Evolutionary conservation across 2,888 invertebrate genomes (phyloP).

Genomic region (Acleris sparsana): DNA sequence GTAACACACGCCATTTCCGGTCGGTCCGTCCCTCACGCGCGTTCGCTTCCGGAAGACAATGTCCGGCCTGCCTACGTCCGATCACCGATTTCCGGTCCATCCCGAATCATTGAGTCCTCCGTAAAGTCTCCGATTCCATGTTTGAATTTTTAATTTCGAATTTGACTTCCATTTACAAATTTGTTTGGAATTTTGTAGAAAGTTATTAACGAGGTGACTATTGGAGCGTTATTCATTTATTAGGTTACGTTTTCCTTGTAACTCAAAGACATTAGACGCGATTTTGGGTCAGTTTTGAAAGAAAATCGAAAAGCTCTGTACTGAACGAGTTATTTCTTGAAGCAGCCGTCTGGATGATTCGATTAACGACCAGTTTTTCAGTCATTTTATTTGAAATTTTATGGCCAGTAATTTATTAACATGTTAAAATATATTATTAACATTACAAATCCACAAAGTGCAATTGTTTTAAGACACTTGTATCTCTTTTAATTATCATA

Average conservation of each 20-base stretch:
- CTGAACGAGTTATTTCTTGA: too few species aligned
- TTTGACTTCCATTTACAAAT: slow-evolving; percentile 22
- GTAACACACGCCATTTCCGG: slow-evolving; percentile 72
- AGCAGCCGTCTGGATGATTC: too few species aligned
- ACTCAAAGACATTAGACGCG: neutral
- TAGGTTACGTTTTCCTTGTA: slow-evolving; percentile 17
- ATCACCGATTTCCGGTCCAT: slow-evolving; percentile 62
- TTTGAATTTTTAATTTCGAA: slow-evolving; percentile 47
- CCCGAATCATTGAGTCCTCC: slow-evolving; percentile 21
- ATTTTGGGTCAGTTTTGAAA: neutral
- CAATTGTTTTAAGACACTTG: too few species aligned
- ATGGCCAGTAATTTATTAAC: too few species aligned
- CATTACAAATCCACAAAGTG: too few species aligned
- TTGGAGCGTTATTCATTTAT: slow-evolving; percentile 21
- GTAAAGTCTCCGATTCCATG: slow-evolving; percentile 51
- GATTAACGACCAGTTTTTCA: too few species aligned
- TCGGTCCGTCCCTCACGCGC: slow-evolving; percentile 61
- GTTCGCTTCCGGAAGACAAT: slow-evolving; percentile 80
- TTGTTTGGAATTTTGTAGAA: slow-evolving; percentile 7
- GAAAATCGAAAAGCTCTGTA: too few species aligned
- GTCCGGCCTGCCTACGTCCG: slow-evolving; percentile 68
- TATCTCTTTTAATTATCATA: too few species aligned
- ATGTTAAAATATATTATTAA: too few species aligned
- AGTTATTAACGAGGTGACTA: slow-evolving; percentile 2
- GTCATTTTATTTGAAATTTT: too few species aligned